These are phyloP conservation scores for Caenorhabditis sp. DNA, from an alignment of 2,888 invertebrate species.

Conservation along the genomic window DNA sequence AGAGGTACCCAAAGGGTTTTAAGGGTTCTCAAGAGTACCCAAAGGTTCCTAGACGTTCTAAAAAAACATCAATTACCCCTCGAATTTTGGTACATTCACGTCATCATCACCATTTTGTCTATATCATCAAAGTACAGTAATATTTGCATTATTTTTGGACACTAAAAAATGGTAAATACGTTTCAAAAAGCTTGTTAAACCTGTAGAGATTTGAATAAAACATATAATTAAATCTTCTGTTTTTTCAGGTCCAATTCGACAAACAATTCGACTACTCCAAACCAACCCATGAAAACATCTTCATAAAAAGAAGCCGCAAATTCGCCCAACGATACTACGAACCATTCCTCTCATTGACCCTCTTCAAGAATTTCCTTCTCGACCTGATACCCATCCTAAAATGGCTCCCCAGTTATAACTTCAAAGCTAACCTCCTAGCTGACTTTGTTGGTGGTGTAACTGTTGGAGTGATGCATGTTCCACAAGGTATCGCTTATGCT, in stretches of 20 bases:
- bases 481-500: slow-evolving; percentile 79
- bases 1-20: too few relatives aligned
- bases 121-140: too few relatives aligned
- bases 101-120: too few relatives aligned
- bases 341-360: slow-evolving; percentile 43
- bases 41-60: too few relatives aligned
- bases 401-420: slow-evolving; percentile 71
- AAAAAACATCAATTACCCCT: too few relatives aligned
- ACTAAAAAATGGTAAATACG: too few relatives aligned
- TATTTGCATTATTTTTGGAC: too few relatives aligned
- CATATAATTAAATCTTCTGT: too few relatives aligned
- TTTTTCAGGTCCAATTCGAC: background rate
- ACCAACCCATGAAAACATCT: background rate
- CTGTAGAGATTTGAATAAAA: too few relatives aligned
- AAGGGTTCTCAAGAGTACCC: too few relatives aligned
- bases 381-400: slow-evolving; percentile 67
- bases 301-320: background rate
- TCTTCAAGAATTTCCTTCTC: slow-evolving; percentile 39
- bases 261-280: background rate
- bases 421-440: slow-evolving; percentile 76
- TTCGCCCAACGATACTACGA: slow-evolving; percentile 30
- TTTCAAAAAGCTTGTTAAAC: too few relatives aligned
- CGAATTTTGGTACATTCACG: too few relatives aligned
- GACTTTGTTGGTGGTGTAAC: slow-evolving; percentile 86
- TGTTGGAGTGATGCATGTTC: slow-evolving; percentile 89